These are phyloP conservation scores for Neodiprion fabricii DNA, from an alignment of 1,140 invertebrate species.

Conservation along the genomic window DNA sequence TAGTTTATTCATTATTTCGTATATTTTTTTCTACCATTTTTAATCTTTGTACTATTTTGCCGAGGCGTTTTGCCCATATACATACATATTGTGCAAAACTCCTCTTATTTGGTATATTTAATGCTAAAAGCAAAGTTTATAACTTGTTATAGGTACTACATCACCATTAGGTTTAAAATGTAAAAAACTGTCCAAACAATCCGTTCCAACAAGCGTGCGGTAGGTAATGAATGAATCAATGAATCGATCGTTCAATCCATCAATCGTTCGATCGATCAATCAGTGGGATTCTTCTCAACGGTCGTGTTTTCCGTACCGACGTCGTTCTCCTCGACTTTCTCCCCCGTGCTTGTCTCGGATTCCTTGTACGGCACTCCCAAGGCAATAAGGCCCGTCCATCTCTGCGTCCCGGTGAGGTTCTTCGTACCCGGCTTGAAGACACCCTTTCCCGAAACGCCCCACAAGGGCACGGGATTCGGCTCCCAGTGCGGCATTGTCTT, in stretches of 20 bases:
- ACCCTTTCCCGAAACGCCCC: too few relatives aligned
- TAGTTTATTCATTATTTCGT: too few relatives aligned
- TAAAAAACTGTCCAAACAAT: too few relatives aligned
- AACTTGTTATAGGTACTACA: not conserved
- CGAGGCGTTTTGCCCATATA: too few relatives aligned
- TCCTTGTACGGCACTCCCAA: not conserved
- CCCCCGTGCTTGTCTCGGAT: not conserved
- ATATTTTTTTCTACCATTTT: too few relatives aligned
- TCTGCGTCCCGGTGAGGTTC: not conserved
- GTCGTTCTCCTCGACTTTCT: not conserved
- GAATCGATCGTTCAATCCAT: too few relatives aligned
- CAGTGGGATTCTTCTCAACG: not conserved
- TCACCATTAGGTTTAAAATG: not conserved
- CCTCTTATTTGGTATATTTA: not conserved
- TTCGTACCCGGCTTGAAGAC: too few relatives aligned
- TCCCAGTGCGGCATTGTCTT: conserved; percentile 60
- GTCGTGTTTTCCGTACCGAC: not conserved
- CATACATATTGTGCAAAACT: too few relatives aligned
- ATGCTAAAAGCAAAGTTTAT: not conserved
- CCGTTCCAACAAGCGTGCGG: too few relatives aligned
- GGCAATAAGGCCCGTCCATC: not conserved
- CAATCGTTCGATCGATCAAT: too few relatives aligned
- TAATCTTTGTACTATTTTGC: too few relatives aligned
- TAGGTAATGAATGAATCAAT: too few relatives aligned
- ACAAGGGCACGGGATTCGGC: conserved; percentile 26